A percentile compares a stretch with the other conserved stretches of the same genome.
Evolutionary conservation across 2,113 vertebrate genomes (phyloP).

Genomic region (Hystrix cristata): DNA sequence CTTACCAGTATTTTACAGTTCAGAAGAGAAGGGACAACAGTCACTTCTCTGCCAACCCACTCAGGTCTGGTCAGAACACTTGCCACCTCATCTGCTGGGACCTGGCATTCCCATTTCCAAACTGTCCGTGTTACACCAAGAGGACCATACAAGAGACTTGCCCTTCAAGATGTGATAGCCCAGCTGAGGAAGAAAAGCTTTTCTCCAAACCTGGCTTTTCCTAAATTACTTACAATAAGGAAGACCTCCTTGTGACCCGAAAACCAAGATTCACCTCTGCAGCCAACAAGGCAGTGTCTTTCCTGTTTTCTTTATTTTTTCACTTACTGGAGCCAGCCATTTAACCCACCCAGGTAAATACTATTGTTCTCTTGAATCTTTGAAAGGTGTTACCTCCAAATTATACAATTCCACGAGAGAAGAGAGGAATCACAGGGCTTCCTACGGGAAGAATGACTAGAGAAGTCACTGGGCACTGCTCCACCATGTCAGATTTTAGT

Average conservation of each 20-base stretch:
- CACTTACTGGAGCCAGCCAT: neutral
- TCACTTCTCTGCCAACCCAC: neutral
- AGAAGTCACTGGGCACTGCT: neutral
- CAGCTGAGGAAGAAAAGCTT: neutral
- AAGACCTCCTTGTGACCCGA: neutral
- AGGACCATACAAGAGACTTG: neutral
- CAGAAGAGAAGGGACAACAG: neutral
- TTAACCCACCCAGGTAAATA: neutral
- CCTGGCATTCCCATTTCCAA: neutral
- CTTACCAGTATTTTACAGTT: conserved; percentile 3
- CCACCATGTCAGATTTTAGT: neutral
- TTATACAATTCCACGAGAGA: neutral
- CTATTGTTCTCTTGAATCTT: neutral
- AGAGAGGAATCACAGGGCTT: neutral
- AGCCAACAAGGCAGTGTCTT: neutral
- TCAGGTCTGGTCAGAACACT: neutral
- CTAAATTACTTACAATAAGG: neutral
- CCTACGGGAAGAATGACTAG: neutral
- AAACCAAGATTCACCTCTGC: conserved; percentile 5
- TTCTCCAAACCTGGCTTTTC: neutral
- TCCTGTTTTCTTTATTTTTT: neutral
- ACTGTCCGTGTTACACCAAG: neutral
- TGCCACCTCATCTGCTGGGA: neutral
- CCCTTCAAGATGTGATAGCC: neutral
- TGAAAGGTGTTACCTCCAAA: conserved; percentile 1